phyloP scores from a whole-genome alignment of 2,797 vertebrate species.

The Arremon aurantiirostris region DNA sequence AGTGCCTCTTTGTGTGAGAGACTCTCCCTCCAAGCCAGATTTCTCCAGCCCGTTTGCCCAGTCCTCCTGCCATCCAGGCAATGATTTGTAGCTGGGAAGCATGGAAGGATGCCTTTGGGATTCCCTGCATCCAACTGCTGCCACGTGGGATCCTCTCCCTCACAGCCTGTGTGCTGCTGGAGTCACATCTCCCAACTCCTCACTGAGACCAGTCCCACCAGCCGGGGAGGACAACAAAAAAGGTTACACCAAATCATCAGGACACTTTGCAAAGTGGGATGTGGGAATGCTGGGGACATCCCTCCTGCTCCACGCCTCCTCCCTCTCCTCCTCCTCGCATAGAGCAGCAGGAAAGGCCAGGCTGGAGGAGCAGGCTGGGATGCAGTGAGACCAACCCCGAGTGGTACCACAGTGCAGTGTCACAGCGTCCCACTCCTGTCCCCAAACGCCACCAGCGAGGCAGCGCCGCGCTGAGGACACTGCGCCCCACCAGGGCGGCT shows the following conservation, averaged over 20 bases:
- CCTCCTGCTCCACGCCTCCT: neutral
- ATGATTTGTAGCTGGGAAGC: neutral
- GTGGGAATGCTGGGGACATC: neutral
- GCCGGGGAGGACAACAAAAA: neutral
- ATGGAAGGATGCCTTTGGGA: neutral
- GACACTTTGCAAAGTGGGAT: neutral
- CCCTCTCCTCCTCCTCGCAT: neutral
- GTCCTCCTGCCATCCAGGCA: neutral
- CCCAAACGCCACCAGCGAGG: accelerated
- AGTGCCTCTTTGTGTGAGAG: slow-evolving; percentile 1
- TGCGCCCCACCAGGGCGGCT: neutral
- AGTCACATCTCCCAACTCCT: neutral
- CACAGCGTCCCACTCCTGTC: neutral
- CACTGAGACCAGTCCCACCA: neutral
- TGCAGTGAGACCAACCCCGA: neutral
- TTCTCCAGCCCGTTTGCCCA: slow-evolving; percentile 14
- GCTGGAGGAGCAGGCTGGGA: neutral
- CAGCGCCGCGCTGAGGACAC: accelerated
- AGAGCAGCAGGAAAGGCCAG: neutral
- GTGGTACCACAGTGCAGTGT: neutral
- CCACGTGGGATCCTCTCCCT: neutral
- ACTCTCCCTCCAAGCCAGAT: neutral
- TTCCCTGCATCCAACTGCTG: neutral
- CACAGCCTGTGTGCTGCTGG: neutral
- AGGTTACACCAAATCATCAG: neutral